Conservation (phyloP, 2,888 invertebrate genomes). For the Danaus chrysippus region DNA sequence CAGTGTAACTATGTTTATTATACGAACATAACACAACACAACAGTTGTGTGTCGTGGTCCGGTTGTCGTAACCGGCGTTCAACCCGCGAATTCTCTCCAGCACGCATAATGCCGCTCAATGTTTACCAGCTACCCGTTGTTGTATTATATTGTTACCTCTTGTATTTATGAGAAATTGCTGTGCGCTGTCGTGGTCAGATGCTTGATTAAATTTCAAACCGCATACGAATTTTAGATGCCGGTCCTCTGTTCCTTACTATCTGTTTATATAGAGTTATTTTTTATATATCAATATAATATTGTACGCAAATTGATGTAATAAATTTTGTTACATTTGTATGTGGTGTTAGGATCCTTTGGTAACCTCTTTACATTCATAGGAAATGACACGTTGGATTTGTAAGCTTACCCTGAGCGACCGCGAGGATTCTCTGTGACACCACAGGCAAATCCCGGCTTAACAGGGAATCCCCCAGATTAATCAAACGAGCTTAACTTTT, state of each 20-base stretch:
- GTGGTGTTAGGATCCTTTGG: constrained; percentile 14
- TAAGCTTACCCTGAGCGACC: constrained; percentile 45
- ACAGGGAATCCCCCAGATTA: constrained; percentile 72
- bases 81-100: constrained; percentile 46
- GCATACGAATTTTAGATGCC: constrained; percentile 37
- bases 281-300: no score
- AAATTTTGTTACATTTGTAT: neutral
- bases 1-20: no score
- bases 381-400: constrained; percentile 68
- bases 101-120: constrained; percentile 63
- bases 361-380: constrained; percentile 37
- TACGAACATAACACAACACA: constrained; percentile 12
- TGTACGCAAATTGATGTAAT: no score
- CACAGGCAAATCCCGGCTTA: constrained; percentile 72
- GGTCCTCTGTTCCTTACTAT: neutral
- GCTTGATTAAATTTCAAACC: constrained; percentile 60
- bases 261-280: no score
- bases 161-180: constrained; percentile 47
- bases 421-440: constrained; percentile 67
- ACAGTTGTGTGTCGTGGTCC: constrained; percentile 49
- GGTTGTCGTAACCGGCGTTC: constrained; percentile 54
- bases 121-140: constrained; percentile 48
- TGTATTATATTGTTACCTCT: constrained; percentile 38
- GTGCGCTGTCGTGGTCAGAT: constrained; percentile 48
- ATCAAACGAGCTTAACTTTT: constrained; percentile 50